A percentile compares a stretch with the other conserved stretches of the same genome.
Evolutionary conservation across 2,113 vertebrate genomes (phyloP).

Genomic region (Stegastes partitus): DNA sequence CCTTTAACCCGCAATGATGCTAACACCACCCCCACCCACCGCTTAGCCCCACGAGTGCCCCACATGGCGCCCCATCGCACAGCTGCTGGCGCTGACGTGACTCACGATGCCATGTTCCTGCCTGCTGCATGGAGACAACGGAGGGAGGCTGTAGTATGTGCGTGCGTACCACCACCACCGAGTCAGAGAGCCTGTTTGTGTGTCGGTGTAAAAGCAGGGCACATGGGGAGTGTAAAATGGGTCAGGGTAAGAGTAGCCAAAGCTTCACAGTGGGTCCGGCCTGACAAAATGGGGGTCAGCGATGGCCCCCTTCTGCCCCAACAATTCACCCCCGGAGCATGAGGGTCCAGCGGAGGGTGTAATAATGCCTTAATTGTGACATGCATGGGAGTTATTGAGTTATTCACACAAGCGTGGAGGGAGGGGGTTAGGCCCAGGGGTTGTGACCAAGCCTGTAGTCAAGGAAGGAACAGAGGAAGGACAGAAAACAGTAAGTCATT

Average conservation of each 20-base stretch:
- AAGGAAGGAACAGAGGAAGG: conserved; percentile 60
- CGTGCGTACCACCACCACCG: background rate
- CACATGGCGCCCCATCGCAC: conserved; percentile 67
- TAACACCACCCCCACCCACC: conserved; percentile 23
- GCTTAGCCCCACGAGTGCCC: conserved; percentile 59
- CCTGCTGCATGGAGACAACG: conserved; percentile 57
- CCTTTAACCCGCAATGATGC: conserved; percentile 44
- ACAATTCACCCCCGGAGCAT: conserved; percentile 63
- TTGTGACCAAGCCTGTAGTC: conserved; percentile 71
- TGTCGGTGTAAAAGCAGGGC: conserved; percentile 48
- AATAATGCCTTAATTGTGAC: conserved; percentile 83
- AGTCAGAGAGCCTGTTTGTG: conserved; percentile 34
- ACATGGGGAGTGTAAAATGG: conserved; percentile 71
- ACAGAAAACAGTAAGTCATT: conserved; percentile 78
- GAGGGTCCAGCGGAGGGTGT: conserved; percentile 73
- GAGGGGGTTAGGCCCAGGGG: conserved; percentile 53
- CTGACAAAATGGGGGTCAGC: conserved; percentile 37
- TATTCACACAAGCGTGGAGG: conserved; percentile 75
- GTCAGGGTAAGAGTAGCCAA: conserved; percentile 74
- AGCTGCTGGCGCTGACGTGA: conserved; percentile 76
- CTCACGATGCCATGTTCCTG: conserved; percentile 66
- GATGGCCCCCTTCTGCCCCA: conserved; percentile 40
- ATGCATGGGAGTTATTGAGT: conserved; percentile 72
- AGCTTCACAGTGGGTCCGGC: conserved; percentile 53
- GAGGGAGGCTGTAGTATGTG: conserved; percentile 13